Conservation (phyloP, 2,113 vertebrate genomes). For the Morone saxatilis region DNA sequence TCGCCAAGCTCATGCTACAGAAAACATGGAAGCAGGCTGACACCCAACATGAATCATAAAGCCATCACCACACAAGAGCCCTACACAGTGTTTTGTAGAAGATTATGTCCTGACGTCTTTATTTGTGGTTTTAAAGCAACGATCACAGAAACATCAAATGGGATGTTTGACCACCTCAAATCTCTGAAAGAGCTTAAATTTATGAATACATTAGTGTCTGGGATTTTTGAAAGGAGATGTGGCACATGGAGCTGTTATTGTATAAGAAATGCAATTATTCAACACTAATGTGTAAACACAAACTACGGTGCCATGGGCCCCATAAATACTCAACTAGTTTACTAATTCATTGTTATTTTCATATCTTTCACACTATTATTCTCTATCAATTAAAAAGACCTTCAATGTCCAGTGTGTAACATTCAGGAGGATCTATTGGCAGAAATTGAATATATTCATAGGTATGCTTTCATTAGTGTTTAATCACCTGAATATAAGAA, state of each 20-base stretch:
- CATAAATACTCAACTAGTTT: neutral
- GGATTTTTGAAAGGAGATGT: neutral
- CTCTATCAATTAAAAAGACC: constrained; percentile 1
- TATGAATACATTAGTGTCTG: constrained; percentile 43
- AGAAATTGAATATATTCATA: too few relatives aligned
- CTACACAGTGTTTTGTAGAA: neutral
- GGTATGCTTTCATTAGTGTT: too few relatives aligned
- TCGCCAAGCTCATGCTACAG: neutral
- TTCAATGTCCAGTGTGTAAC: too few relatives aligned
- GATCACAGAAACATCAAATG: constrained; percentile 28
- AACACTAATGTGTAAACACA: neutral
- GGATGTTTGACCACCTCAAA: constrained; percentile 10
- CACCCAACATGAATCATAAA: neutral
- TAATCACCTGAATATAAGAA: too few relatives aligned
- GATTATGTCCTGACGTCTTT: constrained; percentile 19
- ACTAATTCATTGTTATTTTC: neutral
- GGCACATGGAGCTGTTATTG: constrained; percentile 1
- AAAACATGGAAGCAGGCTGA: neutral
- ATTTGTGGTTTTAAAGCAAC: constrained; percentile 16
- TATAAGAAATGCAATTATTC: constrained; percentile 25
- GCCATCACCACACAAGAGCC: neutral
- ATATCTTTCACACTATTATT: neutral
- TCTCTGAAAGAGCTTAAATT: constrained; percentile 32
- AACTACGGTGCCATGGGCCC: neutral
- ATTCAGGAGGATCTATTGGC: too few relatives aligned